Conservation (phyloP, 2,888 invertebrate species). For the Dryobota labecula region DNA sequence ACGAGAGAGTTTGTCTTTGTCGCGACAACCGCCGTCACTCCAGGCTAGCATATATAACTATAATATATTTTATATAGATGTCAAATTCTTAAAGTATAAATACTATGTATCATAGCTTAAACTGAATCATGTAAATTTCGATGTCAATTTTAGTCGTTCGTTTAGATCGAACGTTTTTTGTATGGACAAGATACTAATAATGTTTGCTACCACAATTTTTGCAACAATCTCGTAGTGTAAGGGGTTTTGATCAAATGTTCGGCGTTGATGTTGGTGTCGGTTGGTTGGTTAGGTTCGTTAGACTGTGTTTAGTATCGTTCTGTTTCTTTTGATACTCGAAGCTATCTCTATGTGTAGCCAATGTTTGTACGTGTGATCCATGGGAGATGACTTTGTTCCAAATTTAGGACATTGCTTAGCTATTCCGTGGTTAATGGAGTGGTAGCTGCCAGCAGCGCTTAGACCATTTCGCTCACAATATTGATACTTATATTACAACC, state of each 20-base stretch:
- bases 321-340: conserved; percentile 58
- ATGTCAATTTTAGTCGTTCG: conserved; percentile 89
- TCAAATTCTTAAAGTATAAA: conserved; percentile 84
- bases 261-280: conserved; percentile 72
- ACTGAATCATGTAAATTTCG: conserved; percentile 87
- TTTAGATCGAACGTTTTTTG: conserved; percentile 81
- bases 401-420: background rate
- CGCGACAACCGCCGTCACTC: conserved; percentile 23
- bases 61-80: conserved; percentile 88
- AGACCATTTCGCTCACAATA: background rate
- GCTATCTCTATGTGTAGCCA: conserved; percentile 57
- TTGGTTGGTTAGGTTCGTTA: conserved; percentile 74
- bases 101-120: conserved; percentile 87
- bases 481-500: background rate
- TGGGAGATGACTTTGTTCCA: conserved; percentile 19
- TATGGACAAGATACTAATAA: conserved; percentile 75
- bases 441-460: background rate
- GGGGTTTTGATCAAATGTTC: conserved; percentile 84
- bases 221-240: conserved; percentile 82
- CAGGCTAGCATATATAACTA: conserved; percentile 68
- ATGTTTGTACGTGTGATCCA: conserved; percentile 30
- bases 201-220: conserved; percentile 88
- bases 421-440: background rate
- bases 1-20: conserved; percentile 10
- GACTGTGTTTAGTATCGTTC: conserved; percentile 71